phyloP scores from a whole-genome alignment of 2,797 vertebrate species.

The Hydrophis major region DNA sequence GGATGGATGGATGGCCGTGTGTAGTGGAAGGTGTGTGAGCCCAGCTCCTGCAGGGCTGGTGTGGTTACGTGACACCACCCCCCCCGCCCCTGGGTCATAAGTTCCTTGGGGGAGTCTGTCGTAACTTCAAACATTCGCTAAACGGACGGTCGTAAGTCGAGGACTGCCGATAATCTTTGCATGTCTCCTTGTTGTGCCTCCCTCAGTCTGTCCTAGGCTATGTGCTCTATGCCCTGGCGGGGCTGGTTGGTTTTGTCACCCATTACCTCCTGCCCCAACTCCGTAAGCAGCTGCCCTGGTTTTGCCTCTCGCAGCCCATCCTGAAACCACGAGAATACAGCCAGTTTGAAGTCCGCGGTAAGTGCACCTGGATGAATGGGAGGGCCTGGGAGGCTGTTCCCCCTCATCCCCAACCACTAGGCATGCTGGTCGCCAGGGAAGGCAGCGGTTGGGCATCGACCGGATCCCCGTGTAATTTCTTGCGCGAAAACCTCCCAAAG shows the following conservation, averaged over 20 bases:
- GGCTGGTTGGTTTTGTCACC: conserved; percentile 85
- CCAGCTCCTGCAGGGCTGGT: too few relatives aligned
- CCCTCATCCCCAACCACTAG: background rate
- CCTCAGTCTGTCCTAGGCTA: conserved; percentile 86
- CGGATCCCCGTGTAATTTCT: background rate
- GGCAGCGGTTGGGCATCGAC: background rate
- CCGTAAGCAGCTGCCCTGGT: conserved; percentile 91
- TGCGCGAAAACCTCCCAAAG: background rate
- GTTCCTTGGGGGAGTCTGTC: too few relatives aligned
- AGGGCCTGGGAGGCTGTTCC: background rate
- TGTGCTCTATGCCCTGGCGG: conserved; percentile 85
- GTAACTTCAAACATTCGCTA: too few relatives aligned
- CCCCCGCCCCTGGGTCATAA: too few relatives aligned
- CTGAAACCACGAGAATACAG: conserved; percentile 88
- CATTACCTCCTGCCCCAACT: conserved; percentile 91
- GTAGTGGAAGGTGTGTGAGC: too few relatives aligned
- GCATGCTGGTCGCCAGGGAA: background rate
- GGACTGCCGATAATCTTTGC: background rate
- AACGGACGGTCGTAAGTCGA: background rate
- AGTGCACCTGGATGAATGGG: conserved; percentile 36
- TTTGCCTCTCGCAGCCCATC: conserved; percentile 88
- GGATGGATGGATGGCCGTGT: too few relatives aligned
- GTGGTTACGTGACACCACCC: too few relatives aligned
- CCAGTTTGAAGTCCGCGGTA: conserved; percentile 91
- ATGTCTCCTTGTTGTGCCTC: background rate